Base-by-base conservation (phyloP, 2,888 invertebrate genomes). In the Ophion costatus region DNA sequence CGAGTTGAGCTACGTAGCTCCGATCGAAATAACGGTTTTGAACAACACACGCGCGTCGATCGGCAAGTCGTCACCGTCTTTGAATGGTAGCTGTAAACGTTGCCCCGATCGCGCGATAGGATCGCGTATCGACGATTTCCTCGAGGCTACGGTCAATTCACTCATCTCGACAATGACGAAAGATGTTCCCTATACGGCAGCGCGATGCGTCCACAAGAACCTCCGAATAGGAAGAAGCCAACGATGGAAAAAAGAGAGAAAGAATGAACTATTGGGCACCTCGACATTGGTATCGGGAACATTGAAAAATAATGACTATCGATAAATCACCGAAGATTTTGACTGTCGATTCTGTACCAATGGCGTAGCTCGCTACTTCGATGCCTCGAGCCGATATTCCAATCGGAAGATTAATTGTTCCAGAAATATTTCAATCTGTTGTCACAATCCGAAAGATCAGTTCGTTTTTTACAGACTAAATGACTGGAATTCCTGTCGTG, bases 61-160 rank as follows among this genome's bases (percentile, higher is more conserved):
- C 56, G n/a, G 24, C 56, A 33, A 71, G 20, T n/a, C 70, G 59
- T 59, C 59, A 59, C 59, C 20, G 9, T 22, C 10, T 59, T 10
- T 22, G 59, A 59, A 22, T 14, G 59, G 20, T 59, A 59, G 59
- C 20, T 59, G 59, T 59, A 59, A 59, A 59, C 59, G 59, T 59
- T 59, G 17, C 22, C 59, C 22, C 59, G 20, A 59, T 59, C 22
- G 59, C 59, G 59, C 51, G 51, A 51, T 51, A 51, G 17, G 51
- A 51, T 51, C 51, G 5, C 51, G 14, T 51, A 51, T 14, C 51
- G 14, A 51, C 51, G 51, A 51, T 51, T 51, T 51, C 51, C 51
- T 51, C 51, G 51, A 51, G 51, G 51, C 51, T 51, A 51, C 14
- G 17, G 17, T 51, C 51, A 17, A 5, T 51, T 51, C 51, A 51